Evolutionary conservation across 2,888 invertebrate genomes (phyloP), one percentile per base, ranked within the genome.

Genomic region (Podotricha telesiphe): DNA sequence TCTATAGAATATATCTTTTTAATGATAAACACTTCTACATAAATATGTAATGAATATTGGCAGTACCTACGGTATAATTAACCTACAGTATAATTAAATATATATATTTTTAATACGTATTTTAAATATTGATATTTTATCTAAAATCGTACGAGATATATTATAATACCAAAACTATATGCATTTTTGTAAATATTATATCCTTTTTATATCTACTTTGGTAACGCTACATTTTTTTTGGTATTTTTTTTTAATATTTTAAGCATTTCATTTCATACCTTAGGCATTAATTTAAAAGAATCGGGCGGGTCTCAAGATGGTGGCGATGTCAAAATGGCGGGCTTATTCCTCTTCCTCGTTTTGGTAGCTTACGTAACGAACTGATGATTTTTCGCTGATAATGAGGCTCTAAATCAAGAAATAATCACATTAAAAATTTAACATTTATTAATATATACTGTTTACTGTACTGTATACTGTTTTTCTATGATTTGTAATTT

Each of bases 311-410:
- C 70, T 82, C 82, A 85, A 86, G 75, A 86, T 87, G 87, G 87
- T 80, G 82, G 70, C 72, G 75, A 65, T 67, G 34, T 69, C 70
- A 76, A 74, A 69, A 76, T 80, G 80, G 81, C 78, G 77, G 79
- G 75, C 63, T 81, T 86, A 93, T 81, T 97, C 97, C 78, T 97
- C 98, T 78, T 98, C 98, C 81, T 98, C 98, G 86, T 98, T 97
- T 87, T 97, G 97, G 91, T 98, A 99, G 82, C 97, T 98, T 67
- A 98, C 98, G 92, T 99, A 99, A 78, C 98, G 96, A 42, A 99
- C 98, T 55, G 98, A 97, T 65, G 98, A 96, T 79, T 98, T 97
- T 80, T 98, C 98, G 73, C 97, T 98, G 83, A 97, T 95, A 76
- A 98, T 96, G 73, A 98, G 91, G 20, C 96, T 96, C 98, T 98